phyloP scores from a whole-genome alignment of 2,113 vertebrate species.

The Myxocyprinus asiaticus region DNA sequence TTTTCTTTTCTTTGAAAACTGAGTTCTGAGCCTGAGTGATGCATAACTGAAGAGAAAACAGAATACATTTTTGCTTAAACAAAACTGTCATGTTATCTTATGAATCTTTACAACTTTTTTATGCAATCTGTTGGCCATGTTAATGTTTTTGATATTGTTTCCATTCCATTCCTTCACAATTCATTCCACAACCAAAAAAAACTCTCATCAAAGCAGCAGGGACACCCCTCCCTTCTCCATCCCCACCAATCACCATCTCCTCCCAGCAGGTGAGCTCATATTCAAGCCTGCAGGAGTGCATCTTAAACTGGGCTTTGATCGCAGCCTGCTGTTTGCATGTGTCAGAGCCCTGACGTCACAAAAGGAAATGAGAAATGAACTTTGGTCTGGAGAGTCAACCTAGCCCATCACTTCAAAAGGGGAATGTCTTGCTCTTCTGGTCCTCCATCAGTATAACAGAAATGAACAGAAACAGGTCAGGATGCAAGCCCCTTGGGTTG shows the following conservation, averaged over 20 bases:
- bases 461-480: conserved; percentile 57
- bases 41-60: conserved; percentile 55
- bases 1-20: conserved; percentile 35
- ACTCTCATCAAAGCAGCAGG: neutral
- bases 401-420: conserved; percentile 57
- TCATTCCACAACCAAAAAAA: conserved; percentile 1
- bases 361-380: conserved; percentile 61
- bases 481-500: conserved; percentile 51
- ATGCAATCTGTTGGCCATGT: neutral
- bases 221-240: conserved; percentile 3
- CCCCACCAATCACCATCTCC: conserved; percentile 24
- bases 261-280: conserved; percentile 37
- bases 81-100: conserved; percentile 32
- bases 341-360: conserved; percentile 48
- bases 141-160: conserved; percentile 2
- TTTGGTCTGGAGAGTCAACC: conserved; percentile 43
- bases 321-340: conserved; percentile 46
- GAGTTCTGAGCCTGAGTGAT: conserved; percentile 13
- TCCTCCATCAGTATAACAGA: conserved; percentile 45
- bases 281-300: conserved; percentile 33
- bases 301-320: conserved; percentile 58
- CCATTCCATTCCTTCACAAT: conserved; percentile 18
- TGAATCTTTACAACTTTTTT: conserved; percentile 10
- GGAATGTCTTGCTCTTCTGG: conserved; percentile 14
- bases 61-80: conserved; percentile 46